Percentiles rank a stretch among this genome's conserved stretches.
phyloP scores from a whole-genome alignment of 2,888 invertebrate species.

The Isotomurus palustris region DNA sequence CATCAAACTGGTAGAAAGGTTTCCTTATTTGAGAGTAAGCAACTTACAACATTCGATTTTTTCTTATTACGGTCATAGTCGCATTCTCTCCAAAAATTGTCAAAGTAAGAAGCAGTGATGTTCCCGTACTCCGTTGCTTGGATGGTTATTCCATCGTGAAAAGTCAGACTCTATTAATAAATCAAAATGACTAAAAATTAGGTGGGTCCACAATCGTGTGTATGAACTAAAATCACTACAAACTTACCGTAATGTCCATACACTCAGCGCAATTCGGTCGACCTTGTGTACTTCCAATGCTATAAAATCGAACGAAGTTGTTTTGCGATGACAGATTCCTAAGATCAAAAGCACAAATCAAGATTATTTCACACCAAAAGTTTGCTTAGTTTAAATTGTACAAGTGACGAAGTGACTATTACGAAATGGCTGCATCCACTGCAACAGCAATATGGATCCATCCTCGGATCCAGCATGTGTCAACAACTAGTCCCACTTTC shows the following conservation, averaged over 20 bases:
- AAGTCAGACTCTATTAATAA: slow-evolving; percentile 25
- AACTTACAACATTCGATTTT: slow-evolving; percentile 39
- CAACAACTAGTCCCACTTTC: slow-evolving; percentile 34
- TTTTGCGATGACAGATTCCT: slow-evolving; percentile 13
- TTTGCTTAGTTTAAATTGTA: neutral
- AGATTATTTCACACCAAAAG: neutral
- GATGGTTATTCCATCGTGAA: slow-evolving; percentile 37
- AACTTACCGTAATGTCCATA: slow-evolving; percentile 19
- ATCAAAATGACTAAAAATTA: neutral
- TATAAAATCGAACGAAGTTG: slow-evolving; percentile 36
- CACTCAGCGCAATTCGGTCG: slow-evolving; percentile 24
- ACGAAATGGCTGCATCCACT: slow-evolving; percentile 27
- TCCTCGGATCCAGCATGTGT: slow-evolving; percentile 42
- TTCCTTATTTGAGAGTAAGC: neutral
- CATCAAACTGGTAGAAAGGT: neutral
- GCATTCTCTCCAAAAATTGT: slow-evolving; percentile 43
- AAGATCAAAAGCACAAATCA: neutral
- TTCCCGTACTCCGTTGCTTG: slow-evolving; percentile 40
- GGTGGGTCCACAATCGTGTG: neutral
- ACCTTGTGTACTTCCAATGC: slow-evolving; percentile 32
- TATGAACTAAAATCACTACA: neutral
- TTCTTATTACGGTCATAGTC: slow-evolving; percentile 44
- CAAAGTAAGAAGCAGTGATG: slow-evolving; percentile 36
- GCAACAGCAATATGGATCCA: slow-evolving; percentile 38
- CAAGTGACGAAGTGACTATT: slow-evolving; percentile 5